These are phyloP conservation scores for Tetrao urogallus DNA, from an alignment of 2,113 vertebrate species.

Conservation along the genomic window DNA sequence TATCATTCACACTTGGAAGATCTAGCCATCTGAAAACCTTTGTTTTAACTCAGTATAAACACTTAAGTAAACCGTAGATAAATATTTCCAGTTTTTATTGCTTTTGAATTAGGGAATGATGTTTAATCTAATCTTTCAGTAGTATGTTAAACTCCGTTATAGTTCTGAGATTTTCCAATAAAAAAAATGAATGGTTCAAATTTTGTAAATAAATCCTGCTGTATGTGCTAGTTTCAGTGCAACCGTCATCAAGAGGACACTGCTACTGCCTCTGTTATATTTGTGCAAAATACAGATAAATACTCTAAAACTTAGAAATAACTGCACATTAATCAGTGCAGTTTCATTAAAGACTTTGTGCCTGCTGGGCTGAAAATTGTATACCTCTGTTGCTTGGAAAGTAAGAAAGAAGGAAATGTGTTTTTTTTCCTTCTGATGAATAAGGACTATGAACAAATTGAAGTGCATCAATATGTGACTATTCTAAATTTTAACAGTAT, in stretches of 20 bases:
- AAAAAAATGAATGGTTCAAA: background rate
- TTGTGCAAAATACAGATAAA: background rate
- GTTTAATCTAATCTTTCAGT: background rate
- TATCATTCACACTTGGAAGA: constrained; percentile 18
- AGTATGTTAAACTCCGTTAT: background rate
- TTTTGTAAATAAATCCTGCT: background rate
- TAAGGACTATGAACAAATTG: background rate
- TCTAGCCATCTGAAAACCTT: background rate
- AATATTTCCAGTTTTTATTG: background rate
- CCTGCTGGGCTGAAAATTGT: background rate
- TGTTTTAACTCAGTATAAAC: background rate
- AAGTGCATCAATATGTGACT: background rate
- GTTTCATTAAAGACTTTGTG: background rate
- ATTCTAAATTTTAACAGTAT: background rate
- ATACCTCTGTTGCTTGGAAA: background rate
- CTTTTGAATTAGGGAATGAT: background rate
- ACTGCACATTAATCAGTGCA: background rate
- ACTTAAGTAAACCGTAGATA: background rate
- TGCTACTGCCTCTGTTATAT: background rate
- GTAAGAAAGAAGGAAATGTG: background rate
- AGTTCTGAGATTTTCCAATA: background rate
- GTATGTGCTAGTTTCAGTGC: background rate
- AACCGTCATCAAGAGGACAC: background rate
- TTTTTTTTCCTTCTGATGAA: background rate
- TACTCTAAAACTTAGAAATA: background rate